phyloP scores from a whole-genome alignment of 2,888 invertebrate genomes.

The Portevinia maculata region DNA sequence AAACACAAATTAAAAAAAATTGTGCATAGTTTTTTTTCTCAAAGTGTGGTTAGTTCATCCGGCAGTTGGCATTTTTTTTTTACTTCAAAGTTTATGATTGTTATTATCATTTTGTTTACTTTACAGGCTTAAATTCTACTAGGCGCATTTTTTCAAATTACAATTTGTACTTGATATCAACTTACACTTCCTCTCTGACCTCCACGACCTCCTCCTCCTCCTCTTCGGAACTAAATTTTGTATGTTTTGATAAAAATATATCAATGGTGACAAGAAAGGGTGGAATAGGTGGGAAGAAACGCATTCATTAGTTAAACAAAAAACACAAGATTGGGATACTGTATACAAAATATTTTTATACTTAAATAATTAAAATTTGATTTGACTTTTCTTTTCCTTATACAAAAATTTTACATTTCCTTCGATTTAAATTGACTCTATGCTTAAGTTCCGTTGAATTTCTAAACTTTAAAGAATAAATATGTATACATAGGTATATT shows the following conservation, averaged over 20 bases:
- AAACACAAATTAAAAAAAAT: conserved; percentile 72
- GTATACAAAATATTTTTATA: conserved; percentile 58
- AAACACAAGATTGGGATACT: conserved; percentile 45
- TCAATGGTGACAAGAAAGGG: conserved; percentile 48
- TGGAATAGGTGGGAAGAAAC: conserved; percentile 37
- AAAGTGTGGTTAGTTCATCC: conserved; percentile 59
- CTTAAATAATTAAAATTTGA: conserved; percentile 56
- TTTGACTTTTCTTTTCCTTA: conserved; percentile 18
- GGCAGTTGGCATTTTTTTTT: conserved; percentile 14
- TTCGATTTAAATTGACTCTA: conserved; percentile 25
- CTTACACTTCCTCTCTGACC: conserved; percentile 82
- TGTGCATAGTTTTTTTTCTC: conserved; percentile 41
- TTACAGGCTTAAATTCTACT: conserved; percentile 34
- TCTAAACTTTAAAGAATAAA: conserved; percentile 60
- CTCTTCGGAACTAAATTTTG: conserved; percentile 81
- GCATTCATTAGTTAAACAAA: conserved; percentile 57
- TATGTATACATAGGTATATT: background rate
- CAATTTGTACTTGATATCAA: conserved; percentile 66
- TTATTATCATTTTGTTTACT: conserved; percentile 23
- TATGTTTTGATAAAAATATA: conserved; percentile 61
- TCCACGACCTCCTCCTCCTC: conserved; percentile 83
- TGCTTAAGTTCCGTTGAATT: conserved; percentile 30
- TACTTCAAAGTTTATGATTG: conserved; percentile 19
- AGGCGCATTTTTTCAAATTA: conserved; percentile 4
- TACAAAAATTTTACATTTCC: conserved; percentile 53